A percentile compares a stretch with the other conserved stretches of the same genome.
Evolutionary conservation across 2,888 invertebrate genomes (phyloP).

Genomic region (Amiota mariae): DNA sequence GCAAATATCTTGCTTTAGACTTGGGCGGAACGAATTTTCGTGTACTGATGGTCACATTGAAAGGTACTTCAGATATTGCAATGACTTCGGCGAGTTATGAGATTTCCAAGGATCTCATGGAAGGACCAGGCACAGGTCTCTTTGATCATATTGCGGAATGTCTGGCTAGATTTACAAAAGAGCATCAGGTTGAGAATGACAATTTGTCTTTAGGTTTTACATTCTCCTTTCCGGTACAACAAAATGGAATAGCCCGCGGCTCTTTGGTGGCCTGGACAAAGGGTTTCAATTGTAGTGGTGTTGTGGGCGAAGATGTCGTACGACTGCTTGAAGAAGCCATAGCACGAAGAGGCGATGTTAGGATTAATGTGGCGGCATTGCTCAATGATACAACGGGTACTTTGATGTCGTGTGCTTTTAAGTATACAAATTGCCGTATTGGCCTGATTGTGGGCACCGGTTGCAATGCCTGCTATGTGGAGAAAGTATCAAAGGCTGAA

Average conservation of each 20-base stretch:
- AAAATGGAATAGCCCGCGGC: slow-evolving; percentile 88
- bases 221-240: slow-evolving; percentile 93
- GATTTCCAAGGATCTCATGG: slow-evolving; percentile 90
- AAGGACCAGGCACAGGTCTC: slow-evolving; percentile 86
- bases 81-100: slow-evolving; percentile 96
- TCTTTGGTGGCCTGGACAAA: slow-evolving; percentile 93
- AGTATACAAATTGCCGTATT: slow-evolving; percentile 82
- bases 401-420: slow-evolving; percentile 91
- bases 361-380: slow-evolving; percentile 88
- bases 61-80: slow-evolving; percentile 82
- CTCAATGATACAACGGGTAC: slow-evolving; percentile 95
- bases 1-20: slow-evolving; percentile 95
- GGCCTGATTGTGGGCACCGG: slow-evolving; percentile 87
- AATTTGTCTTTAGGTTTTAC: slow-evolving; percentile 93
- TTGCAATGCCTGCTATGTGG: slow-evolving; percentile 92
- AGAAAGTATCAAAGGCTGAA: slow-evolving; percentile 83
- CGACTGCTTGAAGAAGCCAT: slow-evolving; percentile 88
- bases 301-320: slow-evolving; percentile 91
- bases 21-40: slow-evolving; percentile 98
- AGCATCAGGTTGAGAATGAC: slow-evolving; percentile 80
- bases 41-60: slow-evolving; percentile 88
- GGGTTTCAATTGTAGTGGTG: slow-evolving; percentile 92
- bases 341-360: slow-evolving; percentile 83
- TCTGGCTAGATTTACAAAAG: slow-evolving; percentile 87
- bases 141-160: slow-evolving; percentile 96